These are phyloP conservation scores for Tetanocera ferruginea DNA, from an alignment of 2,888 invertebrate species.

Conservation along the genomic window DNA sequence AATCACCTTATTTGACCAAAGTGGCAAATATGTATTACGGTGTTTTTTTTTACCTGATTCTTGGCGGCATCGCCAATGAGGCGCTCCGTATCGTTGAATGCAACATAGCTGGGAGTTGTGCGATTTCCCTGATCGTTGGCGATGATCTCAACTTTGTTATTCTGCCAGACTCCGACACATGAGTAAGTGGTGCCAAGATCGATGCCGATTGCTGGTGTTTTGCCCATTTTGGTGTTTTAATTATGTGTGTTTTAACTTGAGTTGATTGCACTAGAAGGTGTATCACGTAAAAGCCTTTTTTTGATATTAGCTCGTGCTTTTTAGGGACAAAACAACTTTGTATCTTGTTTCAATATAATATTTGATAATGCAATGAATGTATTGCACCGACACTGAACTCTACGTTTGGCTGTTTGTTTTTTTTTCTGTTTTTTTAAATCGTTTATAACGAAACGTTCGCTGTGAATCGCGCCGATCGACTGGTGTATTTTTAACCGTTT, in stretches of 20 bases:
- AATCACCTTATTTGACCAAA: too few relatives aligned
- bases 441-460: conserved; percentile 43
- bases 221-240: conserved; percentile 57
- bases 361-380: not conserved
- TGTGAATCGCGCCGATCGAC: conserved; percentile 47
- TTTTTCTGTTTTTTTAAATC: conserved; percentile 31
- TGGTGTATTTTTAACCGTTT: conserved; percentile 48
- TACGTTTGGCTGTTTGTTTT: not conserved
- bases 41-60: conserved; percentile 76
- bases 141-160: conserved; percentile 86
- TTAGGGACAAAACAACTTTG: conserved; percentile 18
- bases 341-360: not conserved
- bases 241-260: not conserved
- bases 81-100: conserved; percentile 87
- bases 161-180: conserved; percentile 88
- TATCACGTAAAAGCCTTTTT: not conserved
- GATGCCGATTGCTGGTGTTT: conserved; percentile 79
- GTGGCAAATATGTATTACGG: too few relatives aligned
- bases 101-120: conserved; percentile 89
- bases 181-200: conserved; percentile 92
- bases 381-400: too few relatives aligned
- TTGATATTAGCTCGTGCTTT: not conserved
- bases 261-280: not conserved
- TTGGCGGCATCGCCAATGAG: conserved; percentile 90
- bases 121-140: conserved; percentile 91